phyloP scores from a whole-genome alignment of 2,888 invertebrate species.

The Pachydiplax longipennis region DNA sequence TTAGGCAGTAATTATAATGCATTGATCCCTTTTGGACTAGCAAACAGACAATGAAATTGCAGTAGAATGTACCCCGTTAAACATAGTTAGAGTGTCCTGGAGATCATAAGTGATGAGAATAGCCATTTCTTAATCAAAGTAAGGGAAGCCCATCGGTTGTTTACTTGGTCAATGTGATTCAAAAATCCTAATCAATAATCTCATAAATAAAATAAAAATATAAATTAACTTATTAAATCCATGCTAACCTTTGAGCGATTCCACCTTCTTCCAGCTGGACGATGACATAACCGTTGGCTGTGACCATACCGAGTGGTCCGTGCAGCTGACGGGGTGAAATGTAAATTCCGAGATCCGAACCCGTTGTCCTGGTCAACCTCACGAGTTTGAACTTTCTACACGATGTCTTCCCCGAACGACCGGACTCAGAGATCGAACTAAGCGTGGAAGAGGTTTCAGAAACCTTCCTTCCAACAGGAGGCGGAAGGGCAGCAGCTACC shows the following conservation, averaged over 20 bases:
- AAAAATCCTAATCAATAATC: too few relatives aligned
- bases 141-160: too few relatives aligned
- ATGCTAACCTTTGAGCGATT: conserved; percentile 61
- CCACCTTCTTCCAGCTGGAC: conserved; percentile 71
- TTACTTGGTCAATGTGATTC: too few relatives aligned
- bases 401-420: not conserved
- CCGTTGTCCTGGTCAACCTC: conserved; percentile 70
- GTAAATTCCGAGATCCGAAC: conserved; percentile 75
- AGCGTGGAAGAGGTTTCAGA: not conserved
- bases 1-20: too few relatives aligned
- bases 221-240: too few relatives aligned
- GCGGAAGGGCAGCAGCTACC: not conserved
- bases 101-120: too few relatives aligned
- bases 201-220: too few relatives aligned
- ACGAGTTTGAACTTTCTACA: conserved; percentile 58
- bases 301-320: conserved; percentile 63
- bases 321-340: conserved; percentile 72
- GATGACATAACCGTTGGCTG: conserved; percentile 69
- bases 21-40: too few relatives aligned
- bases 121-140: too few relatives aligned
- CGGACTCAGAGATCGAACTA: not conserved
- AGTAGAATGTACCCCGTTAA: too few relatives aligned
- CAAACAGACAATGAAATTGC: too few relatives aligned
- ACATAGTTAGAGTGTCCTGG: too few relatives aligned
- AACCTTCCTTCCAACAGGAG: not conserved